phyloP scores from a whole-genome alignment of 2,113 vertebrate genomes.

The Apaloderma vittatum region DNA sequence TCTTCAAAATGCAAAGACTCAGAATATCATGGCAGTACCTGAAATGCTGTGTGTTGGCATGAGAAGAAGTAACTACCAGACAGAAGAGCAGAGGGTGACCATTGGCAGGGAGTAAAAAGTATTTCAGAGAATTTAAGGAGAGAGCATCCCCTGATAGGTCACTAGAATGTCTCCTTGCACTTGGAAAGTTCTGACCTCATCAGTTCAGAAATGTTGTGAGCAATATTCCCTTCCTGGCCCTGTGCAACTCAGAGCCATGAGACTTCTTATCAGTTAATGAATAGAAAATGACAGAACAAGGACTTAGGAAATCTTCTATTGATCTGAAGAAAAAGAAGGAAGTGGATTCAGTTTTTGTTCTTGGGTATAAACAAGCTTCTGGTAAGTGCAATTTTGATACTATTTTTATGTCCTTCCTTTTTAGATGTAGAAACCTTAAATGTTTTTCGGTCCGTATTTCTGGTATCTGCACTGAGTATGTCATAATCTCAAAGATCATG shows the following conservation, averaged over 20 bases:
- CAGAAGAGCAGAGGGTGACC: background rate
- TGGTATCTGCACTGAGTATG: background rate
- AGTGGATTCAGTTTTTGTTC: slow-evolving; percentile 1
- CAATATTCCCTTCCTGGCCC: background rate
- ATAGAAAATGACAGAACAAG: slow-evolving; percentile 10
- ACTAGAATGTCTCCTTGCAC: background rate
- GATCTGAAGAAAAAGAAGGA: background rate
- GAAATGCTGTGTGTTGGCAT: background rate
- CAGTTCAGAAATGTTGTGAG: background rate
- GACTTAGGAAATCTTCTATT: background rate
- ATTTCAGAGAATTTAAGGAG: background rate
- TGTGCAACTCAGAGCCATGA: background rate
- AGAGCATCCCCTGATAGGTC: background rate
- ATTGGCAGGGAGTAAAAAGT: background rate
- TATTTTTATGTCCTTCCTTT: background rate
- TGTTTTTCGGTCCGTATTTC: background rate
- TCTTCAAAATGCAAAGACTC: background rate
- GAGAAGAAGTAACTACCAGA: background rate
- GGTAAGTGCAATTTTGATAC: background rate
- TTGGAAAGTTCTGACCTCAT: background rate
- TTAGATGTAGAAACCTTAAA: background rate
- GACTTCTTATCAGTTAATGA: background rate
- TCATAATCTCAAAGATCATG: background rate
- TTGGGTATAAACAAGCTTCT: slow-evolving; percentile 1
- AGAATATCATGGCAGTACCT: background rate